phyloP scores from a whole-genome alignment of 2,888 invertebrate genomes.

The Yponomeuta malinellus region DNA sequence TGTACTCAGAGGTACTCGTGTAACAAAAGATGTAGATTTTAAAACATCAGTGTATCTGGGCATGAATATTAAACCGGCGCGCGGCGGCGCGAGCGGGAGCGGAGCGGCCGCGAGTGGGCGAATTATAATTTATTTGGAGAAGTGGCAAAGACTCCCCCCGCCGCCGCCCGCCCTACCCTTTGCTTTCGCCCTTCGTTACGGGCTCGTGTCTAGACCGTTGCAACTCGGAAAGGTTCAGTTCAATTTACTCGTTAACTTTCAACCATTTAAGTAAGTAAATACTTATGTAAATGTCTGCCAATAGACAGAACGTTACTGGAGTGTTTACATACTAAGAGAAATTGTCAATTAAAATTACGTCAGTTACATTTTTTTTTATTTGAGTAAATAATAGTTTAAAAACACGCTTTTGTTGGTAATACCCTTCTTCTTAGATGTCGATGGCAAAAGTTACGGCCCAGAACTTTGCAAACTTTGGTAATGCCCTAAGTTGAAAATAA shows the following conservation, averaged over 20 bases:
- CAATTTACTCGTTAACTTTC: neutral
- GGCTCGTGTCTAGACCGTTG: conserved; percentile 47
- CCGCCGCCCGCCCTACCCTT: conserved; percentile 60
- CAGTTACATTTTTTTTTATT: too few species aligned
- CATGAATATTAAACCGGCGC: neutral
- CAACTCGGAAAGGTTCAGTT: conserved; percentile 40
- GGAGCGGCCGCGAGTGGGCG: conserved; percentile 30
- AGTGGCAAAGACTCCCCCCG: conserved; percentile 67
- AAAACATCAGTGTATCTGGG: conserved; percentile 1
- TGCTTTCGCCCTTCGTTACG: conserved; percentile 76
- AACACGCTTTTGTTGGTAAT: too few species aligned
- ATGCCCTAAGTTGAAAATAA: too few species aligned
- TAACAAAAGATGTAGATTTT: conserved; percentile 2
- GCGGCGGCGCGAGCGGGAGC: conserved; percentile 6
- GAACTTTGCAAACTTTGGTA: too few species aligned
- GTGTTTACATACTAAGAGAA: too few species aligned
- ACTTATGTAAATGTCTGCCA: too few species aligned
- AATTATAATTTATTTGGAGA: conserved; percentile 78
- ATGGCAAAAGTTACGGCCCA: too few species aligned
- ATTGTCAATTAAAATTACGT: too few species aligned
- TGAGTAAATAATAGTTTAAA: too few species aligned
- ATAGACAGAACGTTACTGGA: too few species aligned
- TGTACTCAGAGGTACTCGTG: neutral
- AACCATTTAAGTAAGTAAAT: too few species aligned
- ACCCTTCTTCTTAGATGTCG: too few species aligned